Evolutionary conservation across 1,140 invertebrate species (phyloP).

Genomic region (Archegozetes longisetosus): DNA sequence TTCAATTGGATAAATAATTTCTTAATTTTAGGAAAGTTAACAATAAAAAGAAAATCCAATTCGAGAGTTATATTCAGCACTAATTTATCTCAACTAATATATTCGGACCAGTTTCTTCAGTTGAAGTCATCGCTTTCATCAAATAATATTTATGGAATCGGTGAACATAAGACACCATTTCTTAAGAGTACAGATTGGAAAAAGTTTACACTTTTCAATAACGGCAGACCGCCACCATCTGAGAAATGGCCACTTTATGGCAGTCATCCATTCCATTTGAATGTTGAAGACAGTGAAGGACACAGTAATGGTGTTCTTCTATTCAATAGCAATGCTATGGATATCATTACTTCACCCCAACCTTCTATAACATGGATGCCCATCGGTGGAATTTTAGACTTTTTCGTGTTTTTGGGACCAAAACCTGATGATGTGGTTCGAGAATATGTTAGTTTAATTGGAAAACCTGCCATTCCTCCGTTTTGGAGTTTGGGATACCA

Average conservation of each 20-base stretch:
- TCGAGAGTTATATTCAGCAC: constrained; percentile 15
- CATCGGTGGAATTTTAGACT: constrained; percentile 56
- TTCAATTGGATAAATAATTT: background rate
- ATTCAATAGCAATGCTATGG: constrained; percentile 67
- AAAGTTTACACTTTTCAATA: constrained; percentile 11
- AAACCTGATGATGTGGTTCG: constrained; percentile 38
- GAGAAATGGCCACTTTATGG: constrained; percentile 17
- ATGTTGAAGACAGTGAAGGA: constrained; percentile 5
- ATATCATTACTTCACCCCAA: constrained; percentile 54
- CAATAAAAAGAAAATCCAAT: background rate
- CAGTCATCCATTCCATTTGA: constrained; percentile 21
- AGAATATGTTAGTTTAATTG: constrained; percentile 32
- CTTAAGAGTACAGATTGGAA: constrained; percentile 3
- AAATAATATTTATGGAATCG: constrained; percentile 36
- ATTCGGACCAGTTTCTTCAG: constrained; percentile 37
- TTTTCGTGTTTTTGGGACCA: constrained; percentile 55
- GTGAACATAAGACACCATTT: constrained; percentile 18
- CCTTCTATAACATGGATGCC: constrained; percentile 56
- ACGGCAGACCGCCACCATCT: background rate
- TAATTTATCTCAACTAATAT: constrained; percentile 25
- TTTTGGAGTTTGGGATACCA: constrained; percentile 35
- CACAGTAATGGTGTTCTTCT: constrained; percentile 48
- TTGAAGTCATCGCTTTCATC: constrained; percentile 33
- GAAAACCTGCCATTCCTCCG: constrained; percentile 29
- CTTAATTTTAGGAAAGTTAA: background rate